Evolutionary conservation across 2,113 vertebrate genomes (phyloP).

Genomic region (Mola mola): DNA sequence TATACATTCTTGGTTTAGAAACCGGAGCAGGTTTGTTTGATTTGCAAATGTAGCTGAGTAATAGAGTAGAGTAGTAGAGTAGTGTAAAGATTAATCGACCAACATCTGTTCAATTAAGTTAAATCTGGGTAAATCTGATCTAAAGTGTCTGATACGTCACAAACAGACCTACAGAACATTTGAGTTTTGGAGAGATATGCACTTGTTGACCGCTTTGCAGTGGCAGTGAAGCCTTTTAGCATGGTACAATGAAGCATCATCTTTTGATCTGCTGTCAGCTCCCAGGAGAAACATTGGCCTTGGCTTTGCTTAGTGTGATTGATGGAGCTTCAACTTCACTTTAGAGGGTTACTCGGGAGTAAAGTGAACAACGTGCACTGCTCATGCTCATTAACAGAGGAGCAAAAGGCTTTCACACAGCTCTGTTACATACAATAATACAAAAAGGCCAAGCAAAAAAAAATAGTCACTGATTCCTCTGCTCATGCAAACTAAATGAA

Average conservation of each 20-base stretch:
- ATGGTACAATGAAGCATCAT: slow-evolving; percentile 53
- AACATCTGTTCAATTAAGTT: background rate
- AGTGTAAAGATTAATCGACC: too few species aligned
- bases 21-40: too few species aligned
- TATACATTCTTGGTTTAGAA: too few species aligned
- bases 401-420: slow-evolving; percentile 51
- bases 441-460: slow-evolving; percentile 37
- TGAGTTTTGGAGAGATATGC: background rate
- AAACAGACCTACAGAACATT: background rate
- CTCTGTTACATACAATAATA: slow-evolving; percentile 52
- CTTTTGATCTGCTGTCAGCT: slow-evolving; percentile 64
- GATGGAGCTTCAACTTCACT: slow-evolving; percentile 68
- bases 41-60: too few species aligned
- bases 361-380: slow-evolving; percentile 61
- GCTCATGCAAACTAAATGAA: background rate
- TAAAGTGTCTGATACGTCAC: background rate
- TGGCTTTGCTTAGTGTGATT: slow-evolving; percentile 67
- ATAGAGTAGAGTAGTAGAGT: too few species aligned
- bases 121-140: background rate
- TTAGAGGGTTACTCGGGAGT: slow-evolving; percentile 57
- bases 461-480: slow-evolving; percentile 15
- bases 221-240: slow-evolving; percentile 53
- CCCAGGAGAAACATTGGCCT: slow-evolving; percentile 52
- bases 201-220: background rate
- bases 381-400: slow-evolving; percentile 53